Evolutionary conservation across 2,113 vertebrate genomes (phyloP), one percentile per base, ranked within the genome.

Genomic region (Corythornis vintsioides): DNA sequence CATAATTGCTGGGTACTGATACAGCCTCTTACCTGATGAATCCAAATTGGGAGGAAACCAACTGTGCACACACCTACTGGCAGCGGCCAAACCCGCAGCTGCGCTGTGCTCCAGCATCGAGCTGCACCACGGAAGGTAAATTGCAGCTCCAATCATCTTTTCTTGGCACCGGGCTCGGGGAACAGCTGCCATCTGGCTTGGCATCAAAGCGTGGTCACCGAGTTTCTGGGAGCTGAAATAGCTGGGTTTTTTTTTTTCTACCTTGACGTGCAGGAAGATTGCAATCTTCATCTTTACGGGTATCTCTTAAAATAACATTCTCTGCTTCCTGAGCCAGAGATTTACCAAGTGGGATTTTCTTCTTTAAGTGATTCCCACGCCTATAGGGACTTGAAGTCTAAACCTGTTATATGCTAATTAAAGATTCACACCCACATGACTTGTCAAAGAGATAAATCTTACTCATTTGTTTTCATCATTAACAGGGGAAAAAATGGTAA

Each of bases 1-100:
- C 98, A 98, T 99, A 99, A 99, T 99, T 99, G 99, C 99, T 98
- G 98, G 98, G 99, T 98, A 99, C 98, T 98, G 98, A 98, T 98
- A 98, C 98, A 99, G 98, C 98, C 98, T 98, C 98, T 98, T 98
- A 98, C 98, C 98, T 99, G 98, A 98, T 98, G 97, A 95, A 97
- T 98, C 97, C 98, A 98, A 98, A 97, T 96, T 98, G 97, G 97
- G 96, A 97, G 97, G 97, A 97, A 97, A 97, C 97, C 97, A 98
- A 97, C 96, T 96, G 97, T 84, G 97, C 96, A 84, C 76, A 96
- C 97, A 97, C 97, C 98, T 97, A 97, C 98, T 98, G 98, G 97
- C 98, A 97, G 98, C 98, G 98, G 99, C 98, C 98, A 98, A 97
- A 98, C 98, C 97, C 96, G 95, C 98, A 99, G 99, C 99, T 99